These are phyloP conservation scores for Lepus townsendii DNA, from an alignment of 2,797 vertebrate genomes.

Conservation along the genomic window DNA sequence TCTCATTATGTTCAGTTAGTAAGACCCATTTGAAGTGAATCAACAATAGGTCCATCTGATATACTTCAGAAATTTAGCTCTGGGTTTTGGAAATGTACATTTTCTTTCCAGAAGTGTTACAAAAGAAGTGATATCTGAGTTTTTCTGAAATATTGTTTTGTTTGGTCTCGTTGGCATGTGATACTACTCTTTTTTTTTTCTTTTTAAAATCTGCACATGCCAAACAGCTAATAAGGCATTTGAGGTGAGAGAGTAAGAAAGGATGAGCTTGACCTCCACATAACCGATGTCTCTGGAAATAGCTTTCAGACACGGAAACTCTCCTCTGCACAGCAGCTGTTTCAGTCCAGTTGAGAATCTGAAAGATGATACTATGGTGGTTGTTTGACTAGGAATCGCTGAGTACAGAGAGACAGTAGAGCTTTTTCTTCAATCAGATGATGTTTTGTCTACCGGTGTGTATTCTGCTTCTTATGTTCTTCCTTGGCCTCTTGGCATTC, in stretches of 20 bases:
- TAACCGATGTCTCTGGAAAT: slow-evolving; percentile 16
- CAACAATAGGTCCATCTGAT: not conserved
- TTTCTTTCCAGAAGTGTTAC: slow-evolving; percentile 14
- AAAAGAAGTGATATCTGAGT: not conserved
- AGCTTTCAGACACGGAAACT: not conserved
- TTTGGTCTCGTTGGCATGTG: not conserved
- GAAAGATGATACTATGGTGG: not conserved
- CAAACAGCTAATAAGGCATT: not conserved
- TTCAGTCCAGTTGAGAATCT: slow-evolving; percentile 49
- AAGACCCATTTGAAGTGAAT: not conserved
- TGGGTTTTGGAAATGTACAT: not conserved
- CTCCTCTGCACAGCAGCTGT: not conserved
- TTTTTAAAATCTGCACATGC: slow-evolving; percentile 12
- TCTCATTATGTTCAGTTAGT: not conserved
- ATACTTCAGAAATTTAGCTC: not conserved
- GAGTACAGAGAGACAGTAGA: not conserved
- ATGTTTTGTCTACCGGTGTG: not conserved
- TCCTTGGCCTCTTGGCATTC: slow-evolving; percentile 52
- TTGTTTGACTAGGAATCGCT: slow-evolving; percentile 27
- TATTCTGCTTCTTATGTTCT: slow-evolving; percentile 26
- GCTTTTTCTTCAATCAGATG: slow-evolving; percentile 45
- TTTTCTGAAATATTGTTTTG: slow-evolving; percentile 51
- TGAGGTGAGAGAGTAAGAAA: slow-evolving; percentile 22
- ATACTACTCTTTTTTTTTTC: not conserved
- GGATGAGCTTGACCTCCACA: not conserved